Evolutionary conservation across 2,888 invertebrate species (phyloP).

Genomic region (Caenorhabditis sp.): DNA sequence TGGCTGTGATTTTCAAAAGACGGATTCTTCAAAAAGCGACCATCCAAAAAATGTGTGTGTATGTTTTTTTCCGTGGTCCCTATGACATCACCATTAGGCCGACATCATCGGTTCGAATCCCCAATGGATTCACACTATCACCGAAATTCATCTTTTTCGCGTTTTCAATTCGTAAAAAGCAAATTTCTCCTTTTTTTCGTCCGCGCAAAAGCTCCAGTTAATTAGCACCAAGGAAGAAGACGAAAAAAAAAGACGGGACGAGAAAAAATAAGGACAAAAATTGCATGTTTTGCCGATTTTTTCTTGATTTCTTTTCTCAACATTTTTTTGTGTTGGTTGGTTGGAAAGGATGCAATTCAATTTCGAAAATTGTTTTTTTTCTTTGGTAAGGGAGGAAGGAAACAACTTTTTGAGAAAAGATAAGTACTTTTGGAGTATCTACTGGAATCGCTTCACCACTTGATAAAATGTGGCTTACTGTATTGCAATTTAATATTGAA

Average conservation of each 20-base stretch:
- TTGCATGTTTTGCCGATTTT: constrained; percentile 6
- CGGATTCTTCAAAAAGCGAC: too few relatives aligned
- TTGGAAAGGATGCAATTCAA: not conserved
- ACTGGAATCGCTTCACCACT: too few relatives aligned
- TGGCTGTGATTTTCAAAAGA: too few relatives aligned
- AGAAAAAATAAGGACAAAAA: constrained; percentile 3
- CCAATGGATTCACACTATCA: not conserved
- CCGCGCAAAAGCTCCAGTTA: constrained; percentile 16
- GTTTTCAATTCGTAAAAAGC: not conserved
- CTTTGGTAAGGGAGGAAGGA: not conserved
- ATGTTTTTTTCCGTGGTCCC: too few relatives aligned
- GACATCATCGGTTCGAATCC: not conserved
- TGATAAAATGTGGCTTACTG: too few relatives aligned
- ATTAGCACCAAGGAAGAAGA: constrained; percentile 23
- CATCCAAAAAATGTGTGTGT: too few relatives aligned
- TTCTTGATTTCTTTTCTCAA: not conserved
- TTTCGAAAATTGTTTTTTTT: not conserved
- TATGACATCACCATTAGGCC: not conserved
- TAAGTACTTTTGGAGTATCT: too few relatives aligned
- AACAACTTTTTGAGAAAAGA: too few relatives aligned
- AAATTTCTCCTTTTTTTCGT: not conserved
- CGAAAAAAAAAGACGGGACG: constrained; percentile 6
- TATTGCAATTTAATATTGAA: too few relatives aligned
- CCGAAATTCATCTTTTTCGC: not conserved
- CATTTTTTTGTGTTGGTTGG: not conserved